Evolutionary conservation across 2,797 vertebrate species (phyloP).

Genomic region (Onychomys arenicola): DNA sequence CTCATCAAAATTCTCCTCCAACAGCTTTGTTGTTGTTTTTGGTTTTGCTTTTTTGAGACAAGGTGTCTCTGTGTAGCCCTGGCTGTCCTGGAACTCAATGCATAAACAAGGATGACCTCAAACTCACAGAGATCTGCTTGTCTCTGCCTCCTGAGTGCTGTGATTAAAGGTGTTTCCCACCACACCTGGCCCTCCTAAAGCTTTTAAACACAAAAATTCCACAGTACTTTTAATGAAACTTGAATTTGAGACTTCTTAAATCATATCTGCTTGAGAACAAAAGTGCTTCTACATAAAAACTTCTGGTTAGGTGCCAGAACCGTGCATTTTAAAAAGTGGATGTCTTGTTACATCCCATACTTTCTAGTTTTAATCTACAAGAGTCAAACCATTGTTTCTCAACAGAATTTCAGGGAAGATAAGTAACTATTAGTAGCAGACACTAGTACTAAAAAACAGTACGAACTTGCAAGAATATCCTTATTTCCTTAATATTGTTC

Average conservation of each 20-base stretch:
- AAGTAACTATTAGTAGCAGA: background rate
- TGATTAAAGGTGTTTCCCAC: no score
- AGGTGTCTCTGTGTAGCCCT: no score
- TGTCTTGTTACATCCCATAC: background rate
- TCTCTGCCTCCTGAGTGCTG: no score
- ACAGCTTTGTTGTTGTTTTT: no score
- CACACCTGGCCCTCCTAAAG: background rate
- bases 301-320: background rate
- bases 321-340: background rate
- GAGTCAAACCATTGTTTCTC: background rate
- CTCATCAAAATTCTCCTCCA: no score
- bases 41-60: no score
- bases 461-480: background rate
- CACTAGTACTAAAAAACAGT: background rate
- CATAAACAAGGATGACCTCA: no score
- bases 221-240: background rate
- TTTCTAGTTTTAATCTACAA: background rate
- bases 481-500: background rate
- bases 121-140: no score
- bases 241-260: background rate
- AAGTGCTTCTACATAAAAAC: background rate
- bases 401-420: background rate
- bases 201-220: background rate
- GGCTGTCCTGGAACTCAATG: no score
- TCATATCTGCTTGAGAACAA: background rate